Conservation (phyloP, 2,113 vertebrate species). For the Corythoichthys intestinalis region DNA sequence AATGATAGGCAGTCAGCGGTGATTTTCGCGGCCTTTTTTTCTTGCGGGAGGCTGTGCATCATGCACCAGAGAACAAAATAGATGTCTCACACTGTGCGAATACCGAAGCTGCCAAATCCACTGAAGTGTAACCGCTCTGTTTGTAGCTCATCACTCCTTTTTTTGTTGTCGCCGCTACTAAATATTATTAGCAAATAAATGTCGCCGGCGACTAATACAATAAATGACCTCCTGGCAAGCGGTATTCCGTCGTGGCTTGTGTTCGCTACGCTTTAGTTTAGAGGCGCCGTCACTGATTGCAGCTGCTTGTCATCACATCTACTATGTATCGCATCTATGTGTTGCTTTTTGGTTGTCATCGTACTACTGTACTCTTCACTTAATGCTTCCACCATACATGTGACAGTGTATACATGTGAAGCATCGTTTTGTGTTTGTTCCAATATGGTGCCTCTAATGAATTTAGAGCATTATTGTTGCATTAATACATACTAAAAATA, state of each 20-base stretch:
- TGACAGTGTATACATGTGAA: constrained; percentile 68
- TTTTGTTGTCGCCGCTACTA: constrained; percentile 35
- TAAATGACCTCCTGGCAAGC: constrained; percentile 46
- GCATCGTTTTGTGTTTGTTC: constrained; percentile 62
- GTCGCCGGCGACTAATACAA: constrained; percentile 36
- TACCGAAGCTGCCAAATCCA: constrained; percentile 54
- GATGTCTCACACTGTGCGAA: constrained; percentile 51
- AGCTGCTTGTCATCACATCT: constrained; percentile 75
- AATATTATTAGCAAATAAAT: constrained; percentile 39
- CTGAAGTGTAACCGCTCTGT: constrained; percentile 47
- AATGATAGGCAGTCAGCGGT: constrained; percentile 58
- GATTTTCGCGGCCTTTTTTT: constrained; percentile 54
- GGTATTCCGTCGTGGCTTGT: constrained; percentile 58
- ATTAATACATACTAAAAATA: constrained; percentile 51
- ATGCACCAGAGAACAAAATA: constrained; percentile 60
- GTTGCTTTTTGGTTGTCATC: constrained; percentile 72
- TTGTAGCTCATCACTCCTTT: constrained; percentile 37
- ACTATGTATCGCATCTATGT: constrained; percentile 69
- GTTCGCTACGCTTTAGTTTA: constrained; percentile 67
- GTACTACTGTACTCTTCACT: constrained; percentile 64
- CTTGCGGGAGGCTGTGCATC: constrained; percentile 53
- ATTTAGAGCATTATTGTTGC: constrained; percentile 48
- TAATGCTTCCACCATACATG: constrained; percentile 66
- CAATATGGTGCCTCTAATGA: constrained; percentile 68
- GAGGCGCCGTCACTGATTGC: constrained; percentile 63